A percentile compares a stretch with the other conserved stretches of the same genome.
phyloP scores from a whole-genome alignment of 2,888 invertebrate species.

The Drosophila greeni region DNA sequence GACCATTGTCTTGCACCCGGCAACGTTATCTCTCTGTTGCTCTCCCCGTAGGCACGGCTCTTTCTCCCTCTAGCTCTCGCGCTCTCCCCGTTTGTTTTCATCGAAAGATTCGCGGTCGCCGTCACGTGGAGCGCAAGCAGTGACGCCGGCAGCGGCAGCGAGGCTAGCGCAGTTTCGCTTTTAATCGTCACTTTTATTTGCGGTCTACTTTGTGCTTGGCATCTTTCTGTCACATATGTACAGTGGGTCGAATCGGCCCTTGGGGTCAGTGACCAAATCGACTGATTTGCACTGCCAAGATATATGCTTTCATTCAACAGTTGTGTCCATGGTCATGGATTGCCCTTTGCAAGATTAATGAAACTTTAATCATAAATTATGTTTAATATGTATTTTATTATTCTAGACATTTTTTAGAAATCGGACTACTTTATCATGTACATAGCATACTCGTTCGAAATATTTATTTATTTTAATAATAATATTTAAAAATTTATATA shows the following conservation, averaged over 20 bases:
- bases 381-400: too few relatives aligned
- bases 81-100: conserved; percentile 53
- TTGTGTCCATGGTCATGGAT: not conserved
- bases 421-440: too few relatives aligned
- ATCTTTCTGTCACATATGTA: conserved; percentile 30
- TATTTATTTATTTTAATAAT: too few relatives aligned
- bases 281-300: not conserved
- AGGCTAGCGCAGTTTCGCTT: conserved; percentile 50
- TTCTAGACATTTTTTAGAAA: too few relatives aligned
- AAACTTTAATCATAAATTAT: not conserved
- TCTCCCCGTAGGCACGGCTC: not conserved
- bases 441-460: too few relatives aligned
- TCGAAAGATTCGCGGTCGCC: conserved; percentile 43
- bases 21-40: conserved; percentile 7
- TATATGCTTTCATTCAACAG: not conserved
- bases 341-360: not conserved
- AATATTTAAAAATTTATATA: too few relatives aligned
- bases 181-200: conserved; percentile 68
- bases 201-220: conserved; percentile 45
- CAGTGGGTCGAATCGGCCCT: conserved; percentile 39
- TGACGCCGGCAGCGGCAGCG: conserved; percentile 15
- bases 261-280: not conserved
- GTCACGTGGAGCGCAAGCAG: conserved; percentile 59
- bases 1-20: conserved; percentile 23
- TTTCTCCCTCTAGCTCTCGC: conserved; percentile 22